Percentiles rank a stretch among this genome's conserved stretches.
These are phyloP conservation scores for Cynaeus angustus DNA, from an alignment of 2,888 invertebrate genomes.

Conservation along the genomic window DNA sequence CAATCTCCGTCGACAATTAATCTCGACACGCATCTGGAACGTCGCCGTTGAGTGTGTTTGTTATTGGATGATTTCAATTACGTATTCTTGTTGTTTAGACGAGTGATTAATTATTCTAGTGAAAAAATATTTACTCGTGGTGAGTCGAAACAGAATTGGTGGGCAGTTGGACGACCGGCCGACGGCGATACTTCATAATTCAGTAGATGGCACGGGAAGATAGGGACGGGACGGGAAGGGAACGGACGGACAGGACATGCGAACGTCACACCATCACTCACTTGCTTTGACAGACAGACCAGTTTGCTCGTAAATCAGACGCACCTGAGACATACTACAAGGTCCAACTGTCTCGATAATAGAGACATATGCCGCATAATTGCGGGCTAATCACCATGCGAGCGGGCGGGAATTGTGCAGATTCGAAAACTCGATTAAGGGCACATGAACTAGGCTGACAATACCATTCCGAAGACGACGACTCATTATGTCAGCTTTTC, in stretches of 20 bases:
- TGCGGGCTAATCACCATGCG: constrained; percentile 65
- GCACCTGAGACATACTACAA: constrained; percentile 69
- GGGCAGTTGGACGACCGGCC: no score
- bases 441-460: constrained; percentile 31
- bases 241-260: constrained; percentile 51
- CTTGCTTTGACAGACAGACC: constrained; percentile 56
- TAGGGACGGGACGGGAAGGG: constrained; percentile 40
- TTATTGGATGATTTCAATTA: constrained; percentile 35
- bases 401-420: constrained; percentile 39
- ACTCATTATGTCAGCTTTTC: constrained; percentile 60
- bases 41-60: constrained; percentile 38
- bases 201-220: constrained; percentile 35
- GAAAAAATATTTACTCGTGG: constrained; percentile 26
- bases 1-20: constrained; percentile 32
- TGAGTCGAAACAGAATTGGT: constrained; percentile 20
- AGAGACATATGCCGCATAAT: constrained; percentile 70
- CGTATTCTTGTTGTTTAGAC: constrained; percentile 30
- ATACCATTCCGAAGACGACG: no score
- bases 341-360: constrained; percentile 68
- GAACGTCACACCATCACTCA: constrained; percentile 66
- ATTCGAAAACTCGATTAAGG: constrained; percentile 34
- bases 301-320: constrained; percentile 67
- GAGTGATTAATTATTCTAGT: constrained; percentile 16
- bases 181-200: constrained; percentile 29
- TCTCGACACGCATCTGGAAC: constrained; percentile 36